Percentiles rank a stretch among this genome's conserved stretches.
Evolutionary conservation across 2,888 invertebrate genomes (phyloP).

Genomic region (Zhengitettix transpicula): DNA sequence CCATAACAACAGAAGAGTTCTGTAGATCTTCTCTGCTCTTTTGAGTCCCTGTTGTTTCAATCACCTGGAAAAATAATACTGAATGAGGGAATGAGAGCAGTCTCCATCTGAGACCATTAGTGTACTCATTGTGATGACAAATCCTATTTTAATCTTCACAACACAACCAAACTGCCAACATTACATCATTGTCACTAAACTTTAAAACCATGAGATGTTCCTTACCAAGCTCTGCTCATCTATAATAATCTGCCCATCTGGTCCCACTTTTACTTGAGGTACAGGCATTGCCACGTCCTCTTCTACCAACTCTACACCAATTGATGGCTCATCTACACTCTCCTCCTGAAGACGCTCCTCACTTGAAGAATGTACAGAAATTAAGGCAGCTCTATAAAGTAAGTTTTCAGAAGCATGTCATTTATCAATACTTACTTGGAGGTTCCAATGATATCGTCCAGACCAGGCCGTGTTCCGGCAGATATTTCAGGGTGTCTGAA

Average conservation of each 20-base stretch:
- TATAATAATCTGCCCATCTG: slow-evolving; percentile 67
- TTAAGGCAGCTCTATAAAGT: background rate
- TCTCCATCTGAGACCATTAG: too few species aligned
- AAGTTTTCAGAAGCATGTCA: background rate
- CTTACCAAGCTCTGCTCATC: slow-evolving; percentile 66
- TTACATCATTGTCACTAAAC: too few species aligned
- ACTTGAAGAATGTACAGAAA: background rate
- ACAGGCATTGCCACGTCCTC: slow-evolving; percentile 39
- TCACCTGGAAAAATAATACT: slow-evolving; percentile 27
- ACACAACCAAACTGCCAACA: too few species aligned
- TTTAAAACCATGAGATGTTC: background rate
- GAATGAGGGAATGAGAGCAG: too few species aligned
- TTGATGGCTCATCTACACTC: slow-evolving; percentile 12
- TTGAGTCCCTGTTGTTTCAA: slow-evolving; percentile 51
- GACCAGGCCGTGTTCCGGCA: too few species aligned
- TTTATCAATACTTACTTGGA: too few species aligned
- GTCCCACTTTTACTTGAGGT: slow-evolving; percentile 72
- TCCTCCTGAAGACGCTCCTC: slow-evolving; percentile 13
- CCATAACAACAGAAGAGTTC: slow-evolving; percentile 47
- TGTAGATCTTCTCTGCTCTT: slow-evolving; percentile 44
- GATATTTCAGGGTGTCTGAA: too few species aligned
- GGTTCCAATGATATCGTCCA: too few species aligned
- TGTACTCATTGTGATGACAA: too few species aligned
- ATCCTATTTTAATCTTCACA: too few species aligned
- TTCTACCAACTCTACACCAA: slow-evolving; percentile 13